A percentile compares a stretch with the other conserved stretches of the same genome.
These are phyloP conservation scores for Podarcis lilfordi DNA, from an alignment of 2,797 vertebrate species.

Conservation along the genomic window DNA sequence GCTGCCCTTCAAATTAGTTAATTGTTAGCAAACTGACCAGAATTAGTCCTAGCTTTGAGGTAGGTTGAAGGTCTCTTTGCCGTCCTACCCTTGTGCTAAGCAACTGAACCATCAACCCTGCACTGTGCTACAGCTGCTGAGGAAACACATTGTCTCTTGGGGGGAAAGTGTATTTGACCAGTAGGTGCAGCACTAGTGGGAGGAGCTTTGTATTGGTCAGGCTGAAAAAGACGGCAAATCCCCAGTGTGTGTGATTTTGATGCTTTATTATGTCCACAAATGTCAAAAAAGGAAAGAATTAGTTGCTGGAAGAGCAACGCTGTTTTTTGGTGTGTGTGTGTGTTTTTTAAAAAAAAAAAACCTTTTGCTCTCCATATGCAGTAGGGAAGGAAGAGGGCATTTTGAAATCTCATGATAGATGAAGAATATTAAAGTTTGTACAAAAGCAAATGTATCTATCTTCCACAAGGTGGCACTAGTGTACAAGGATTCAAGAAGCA, in stretches of 20 bases:
- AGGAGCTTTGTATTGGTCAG: not conserved
- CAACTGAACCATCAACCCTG: not conserved
- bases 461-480: constrained; percentile 25
- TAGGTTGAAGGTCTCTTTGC: not conserved
- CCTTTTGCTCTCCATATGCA: no score
- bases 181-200: not conserved
- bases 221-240: not conserved
- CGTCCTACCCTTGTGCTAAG: not conserved
- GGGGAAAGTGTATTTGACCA: not conserved
- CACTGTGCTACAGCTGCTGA: not conserved
- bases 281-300: not conserved
- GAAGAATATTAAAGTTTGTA: not conserved
- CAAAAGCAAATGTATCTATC: not conserved
- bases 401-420: not conserved
- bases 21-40: not conserved
- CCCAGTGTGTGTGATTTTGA: not conserved
- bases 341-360: not conserved
- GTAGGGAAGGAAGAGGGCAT: not conserved
- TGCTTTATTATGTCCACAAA: not conserved
- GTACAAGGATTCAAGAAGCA: not conserved
- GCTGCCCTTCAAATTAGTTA: not conserved
- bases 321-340: not conserved
- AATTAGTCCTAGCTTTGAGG: not conserved
- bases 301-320: not conserved
- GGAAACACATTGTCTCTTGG: not conserved